A percentile compares a stretch with the other conserved stretches of the same genome.
Conservation (phyloP, 2,797 vertebrate genomes). For the Melanotaenia maccullochi region DNA sequence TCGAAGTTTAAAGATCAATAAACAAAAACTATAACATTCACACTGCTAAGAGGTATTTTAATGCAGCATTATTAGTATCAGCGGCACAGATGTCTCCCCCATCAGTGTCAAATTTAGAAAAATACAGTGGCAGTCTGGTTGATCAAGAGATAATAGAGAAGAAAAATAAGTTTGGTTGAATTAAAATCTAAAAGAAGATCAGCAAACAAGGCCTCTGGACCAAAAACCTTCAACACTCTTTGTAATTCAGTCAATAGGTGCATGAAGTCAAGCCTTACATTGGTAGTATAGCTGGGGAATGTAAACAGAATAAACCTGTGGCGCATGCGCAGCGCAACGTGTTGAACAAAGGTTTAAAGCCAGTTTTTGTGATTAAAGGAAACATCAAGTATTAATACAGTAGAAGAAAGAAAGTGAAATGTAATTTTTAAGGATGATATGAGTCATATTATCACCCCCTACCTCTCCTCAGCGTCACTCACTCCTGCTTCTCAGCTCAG, state of each 20-base stretch:
- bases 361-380: neutral
- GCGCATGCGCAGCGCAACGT: neutral
- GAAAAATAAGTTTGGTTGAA: neutral
- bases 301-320: neutral
- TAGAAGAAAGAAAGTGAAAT: neutral
- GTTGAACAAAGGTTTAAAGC: neutral
- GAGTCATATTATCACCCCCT: neutral
- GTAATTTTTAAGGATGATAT: neutral
- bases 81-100: neutral
- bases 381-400: neutral
- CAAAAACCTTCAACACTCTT: neutral
- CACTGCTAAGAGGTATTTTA: neutral
- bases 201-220: neutral
- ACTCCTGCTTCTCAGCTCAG: neutral
- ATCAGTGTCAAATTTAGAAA: neutral
- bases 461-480: neutral
- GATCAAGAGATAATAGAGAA: neutral
- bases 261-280: neutral
- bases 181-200: neutral
- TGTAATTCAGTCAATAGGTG: slow-evolving; percentile 11
- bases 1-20: slow-evolving; percentile 33
- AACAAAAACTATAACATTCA: slow-evolving; percentile 19
- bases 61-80: slow-evolving; percentile 14
- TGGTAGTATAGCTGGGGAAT: neutral
- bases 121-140: slow-evolving; percentile 2